Percentiles rank a stretch among this genome's conserved stretches.
phyloP scores from a whole-genome alignment of 1,140 invertebrate species.

The Bombus sibiricus region DNA sequence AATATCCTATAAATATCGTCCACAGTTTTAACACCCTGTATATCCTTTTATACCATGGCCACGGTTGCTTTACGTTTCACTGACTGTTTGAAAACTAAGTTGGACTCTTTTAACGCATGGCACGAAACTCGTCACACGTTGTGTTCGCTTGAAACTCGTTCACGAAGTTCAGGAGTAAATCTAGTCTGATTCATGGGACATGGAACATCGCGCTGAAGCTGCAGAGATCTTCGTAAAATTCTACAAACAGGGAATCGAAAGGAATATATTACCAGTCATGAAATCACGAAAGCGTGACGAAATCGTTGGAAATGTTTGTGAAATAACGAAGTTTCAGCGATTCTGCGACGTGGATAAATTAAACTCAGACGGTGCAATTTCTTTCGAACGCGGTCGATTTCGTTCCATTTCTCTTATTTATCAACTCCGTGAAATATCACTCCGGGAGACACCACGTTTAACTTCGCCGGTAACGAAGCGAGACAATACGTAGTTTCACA shows the following conservation, averaged over 20 bases:
- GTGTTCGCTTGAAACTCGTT: background rate
- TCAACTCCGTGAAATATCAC: background rate
- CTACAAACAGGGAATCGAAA: background rate
- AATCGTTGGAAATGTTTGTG: background rate
- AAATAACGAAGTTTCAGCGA: background rate
- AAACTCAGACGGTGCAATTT: background rate
- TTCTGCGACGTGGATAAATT: background rate
- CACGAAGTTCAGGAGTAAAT: slow-evolving; percentile 10
- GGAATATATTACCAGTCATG: background rate
- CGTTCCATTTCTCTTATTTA: background rate
- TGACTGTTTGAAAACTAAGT: background rate
- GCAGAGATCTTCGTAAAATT: background rate
- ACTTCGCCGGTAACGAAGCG: too few species aligned
- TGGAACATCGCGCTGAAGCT: background rate
- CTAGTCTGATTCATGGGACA: background rate
- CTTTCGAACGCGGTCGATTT: background rate
- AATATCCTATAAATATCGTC: background rate
- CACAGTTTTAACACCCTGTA: background rate
- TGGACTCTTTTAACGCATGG: background rate
- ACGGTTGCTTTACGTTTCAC: background rate
- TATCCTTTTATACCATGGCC: background rate
- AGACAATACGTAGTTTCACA: background rate
- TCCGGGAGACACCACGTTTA: background rate
- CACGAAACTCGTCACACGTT: background rate
- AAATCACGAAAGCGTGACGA: background rate